Conservation (phyloP, 2,888 invertebrate genomes). For the Microctonus brassicae region DNA sequence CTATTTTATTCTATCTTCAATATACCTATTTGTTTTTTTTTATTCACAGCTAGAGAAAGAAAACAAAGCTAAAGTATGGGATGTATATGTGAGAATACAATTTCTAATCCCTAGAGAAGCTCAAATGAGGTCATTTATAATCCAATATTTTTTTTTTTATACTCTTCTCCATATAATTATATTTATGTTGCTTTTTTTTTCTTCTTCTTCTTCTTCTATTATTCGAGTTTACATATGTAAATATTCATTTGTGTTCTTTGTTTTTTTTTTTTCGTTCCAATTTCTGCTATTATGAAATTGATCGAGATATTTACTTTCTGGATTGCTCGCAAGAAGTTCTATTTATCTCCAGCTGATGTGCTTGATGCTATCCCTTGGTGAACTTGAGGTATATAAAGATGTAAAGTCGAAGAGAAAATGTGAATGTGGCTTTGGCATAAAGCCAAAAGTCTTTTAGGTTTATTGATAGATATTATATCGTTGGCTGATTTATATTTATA, state of each 20-base stretch:
- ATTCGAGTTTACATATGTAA: too few species aligned
- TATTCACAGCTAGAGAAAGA: neutral
- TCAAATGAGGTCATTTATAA: neutral
- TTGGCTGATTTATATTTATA: conserved; percentile 56
- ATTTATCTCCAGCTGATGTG: neutral
- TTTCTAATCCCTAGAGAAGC: neutral
- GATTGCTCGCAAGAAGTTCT: neutral
- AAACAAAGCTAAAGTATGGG: neutral
- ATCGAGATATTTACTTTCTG: neutral
- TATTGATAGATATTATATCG: neutral
- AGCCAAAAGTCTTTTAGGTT: conserved; percentile 46
- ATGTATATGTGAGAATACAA: neutral
- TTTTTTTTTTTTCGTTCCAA: neutral
- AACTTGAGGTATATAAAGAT: neutral
- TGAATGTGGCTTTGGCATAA: conserved; percentile 50
- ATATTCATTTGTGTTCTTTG: too few species aligned
- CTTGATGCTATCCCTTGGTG: neutral
- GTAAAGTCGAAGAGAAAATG: conserved; percentile 26
- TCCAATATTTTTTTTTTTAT: neutral
- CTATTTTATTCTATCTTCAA: neutral
- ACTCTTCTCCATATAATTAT: neutral
- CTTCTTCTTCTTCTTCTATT: too few species aligned
- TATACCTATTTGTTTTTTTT: neutral
- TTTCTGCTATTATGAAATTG: neutral
- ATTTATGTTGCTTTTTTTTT: neutral